Percentiles rank a stretch among this genome's conserved stretches.
phyloP scores from a whole-genome alignment of 2,888 invertebrate species.

The Megalurothrips usitatus region DNA sequence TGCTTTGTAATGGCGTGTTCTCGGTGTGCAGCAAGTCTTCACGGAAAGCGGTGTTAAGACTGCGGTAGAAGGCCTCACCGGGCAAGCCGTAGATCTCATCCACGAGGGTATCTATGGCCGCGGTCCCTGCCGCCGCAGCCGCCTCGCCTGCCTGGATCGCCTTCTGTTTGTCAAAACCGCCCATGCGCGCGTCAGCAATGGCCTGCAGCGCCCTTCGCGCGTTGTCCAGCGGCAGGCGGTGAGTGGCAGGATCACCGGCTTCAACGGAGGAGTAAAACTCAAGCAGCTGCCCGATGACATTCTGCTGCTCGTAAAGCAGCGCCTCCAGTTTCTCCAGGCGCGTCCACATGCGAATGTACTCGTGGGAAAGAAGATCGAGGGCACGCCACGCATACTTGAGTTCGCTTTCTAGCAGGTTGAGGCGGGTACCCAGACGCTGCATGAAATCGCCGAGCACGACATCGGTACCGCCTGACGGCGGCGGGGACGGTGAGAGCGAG shows the following conservation, averaged over 20 bases:
- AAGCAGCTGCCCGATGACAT: constrained; percentile 81
- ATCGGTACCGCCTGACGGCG: constrained; percentile 40
- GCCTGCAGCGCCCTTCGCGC: constrained; percentile 38
- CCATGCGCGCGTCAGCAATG: constrained; percentile 39
- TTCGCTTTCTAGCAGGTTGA: constrained; percentile 84
- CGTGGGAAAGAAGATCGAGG: constrained; percentile 81
- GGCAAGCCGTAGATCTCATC: constrained; percentile 48
- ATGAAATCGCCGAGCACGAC: constrained; percentile 80
- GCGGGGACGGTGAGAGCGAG: constrained; percentile 26
- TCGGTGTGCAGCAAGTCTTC: constrained; percentile 67
- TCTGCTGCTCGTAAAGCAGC: constrained; percentile 82
- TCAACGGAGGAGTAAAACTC: constrained; percentile 65
- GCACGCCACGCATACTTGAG: constrained; percentile 90
- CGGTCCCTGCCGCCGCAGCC: not conserved
- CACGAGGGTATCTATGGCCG: not conserved
- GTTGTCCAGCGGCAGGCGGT: constrained; percentile 29
- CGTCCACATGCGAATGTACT: constrained; percentile 93
- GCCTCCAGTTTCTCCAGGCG: constrained; percentile 82
- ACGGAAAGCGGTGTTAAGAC: constrained; percentile 80
- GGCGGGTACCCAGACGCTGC: constrained; percentile 80
- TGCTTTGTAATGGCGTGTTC: constrained; percentile 41
- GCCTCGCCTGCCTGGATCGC: not conserved
- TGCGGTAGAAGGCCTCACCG: constrained; percentile 82
- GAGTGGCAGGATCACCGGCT: constrained; percentile 42
- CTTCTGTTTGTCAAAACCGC: constrained; percentile 33